These are phyloP conservation scores for Coenonympha glycerion DNA, from an alignment of 2,888 invertebrate genomes.

Conservation along the genomic window DNA sequence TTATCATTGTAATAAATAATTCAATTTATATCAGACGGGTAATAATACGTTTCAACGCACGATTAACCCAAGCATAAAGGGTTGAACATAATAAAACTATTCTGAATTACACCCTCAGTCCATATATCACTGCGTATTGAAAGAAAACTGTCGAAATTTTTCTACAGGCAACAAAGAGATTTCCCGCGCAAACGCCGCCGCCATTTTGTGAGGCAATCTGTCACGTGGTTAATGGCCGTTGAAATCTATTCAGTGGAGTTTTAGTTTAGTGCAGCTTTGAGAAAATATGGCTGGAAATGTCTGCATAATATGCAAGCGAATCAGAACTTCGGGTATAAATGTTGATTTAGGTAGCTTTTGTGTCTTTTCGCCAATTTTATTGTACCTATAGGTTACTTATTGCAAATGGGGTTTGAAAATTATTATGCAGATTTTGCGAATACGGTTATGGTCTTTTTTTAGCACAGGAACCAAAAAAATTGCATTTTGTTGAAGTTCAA, in stretches of 20 bases:
- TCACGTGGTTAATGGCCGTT: conserved; percentile 78
- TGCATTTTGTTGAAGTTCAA: too few species aligned
- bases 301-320: conserved; percentile 13
- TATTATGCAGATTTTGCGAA: neutral
- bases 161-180: conserved; percentile 47
- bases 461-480: too few species aligned
- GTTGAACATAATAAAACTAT: conserved; percentile 51
- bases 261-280: conserved; percentile 25
- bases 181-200: conserved; percentile 53
- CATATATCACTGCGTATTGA: conserved; percentile 57
- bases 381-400: too few species aligned
- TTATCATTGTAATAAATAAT: neutral
- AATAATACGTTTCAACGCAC: conserved; percentile 14
- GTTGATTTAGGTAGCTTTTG: conserved; percentile 6
- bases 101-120: conserved; percentile 45
- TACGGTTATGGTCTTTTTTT: neutral
- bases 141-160: conserved; percentile 63
- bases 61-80: conserved; percentile 46
- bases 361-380: neutral
- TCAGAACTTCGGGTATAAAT: conserved; percentile 16
- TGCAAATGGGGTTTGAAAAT: neutral
- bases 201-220: conserved; percentile 73
- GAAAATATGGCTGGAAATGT: conserved; percentile 29
- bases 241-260: conserved; percentile 57
- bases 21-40: conserved; percentile 9